Percentiles rank a stretch among this genome's conserved stretches.
Conservation (phyloP, 1,140 invertebrate species). For the Gonioctena quinquepunctata region DNA sequence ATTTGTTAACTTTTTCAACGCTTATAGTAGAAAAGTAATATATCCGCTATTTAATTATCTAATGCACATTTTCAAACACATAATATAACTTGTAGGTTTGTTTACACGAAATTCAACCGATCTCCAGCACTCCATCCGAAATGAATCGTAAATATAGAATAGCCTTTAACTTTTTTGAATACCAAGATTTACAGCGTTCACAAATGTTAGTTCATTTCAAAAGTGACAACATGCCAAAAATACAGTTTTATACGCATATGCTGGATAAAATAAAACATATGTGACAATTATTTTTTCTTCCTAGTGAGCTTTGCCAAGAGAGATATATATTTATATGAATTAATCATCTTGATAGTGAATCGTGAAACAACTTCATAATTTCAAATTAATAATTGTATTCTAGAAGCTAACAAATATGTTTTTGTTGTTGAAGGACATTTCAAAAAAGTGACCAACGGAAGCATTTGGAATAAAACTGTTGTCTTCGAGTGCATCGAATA, state of each 20-base stretch:
- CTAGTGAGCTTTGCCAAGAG: background rate
- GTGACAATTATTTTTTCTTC: constrained; percentile 14
- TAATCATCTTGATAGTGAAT: constrained; percentile 1
- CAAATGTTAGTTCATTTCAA: constrained; percentile 37
- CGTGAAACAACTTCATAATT: background rate
- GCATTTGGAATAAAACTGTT: too few species aligned
- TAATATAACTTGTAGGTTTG: background rate
- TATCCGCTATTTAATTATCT: too few species aligned
- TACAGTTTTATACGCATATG: constrained; percentile 27
- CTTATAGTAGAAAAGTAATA: too few species aligned
- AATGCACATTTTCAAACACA: background rate
- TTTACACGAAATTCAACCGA: background rate
- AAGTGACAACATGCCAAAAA: constrained; percentile 38
- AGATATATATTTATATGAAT: constrained; percentile 1
- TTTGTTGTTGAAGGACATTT: too few species aligned
- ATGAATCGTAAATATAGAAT: constrained; percentile 20
- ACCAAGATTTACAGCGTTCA: constrained; percentile 34
- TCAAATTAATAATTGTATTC: background rate
- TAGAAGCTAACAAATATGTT: too few species aligned
- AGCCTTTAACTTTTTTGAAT: constrained; percentile 27
- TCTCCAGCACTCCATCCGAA: background rate
- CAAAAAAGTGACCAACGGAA: too few species aligned
- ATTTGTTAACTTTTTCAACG: too few species aligned
- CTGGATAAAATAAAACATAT: constrained; percentile 18
- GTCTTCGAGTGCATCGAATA: too few species aligned